A percentile compares a stretch with the other conserved stretches of the same genome.
Conservation (phyloP, 2,113 vertebrate genomes). For the Ctenomys sociabilis region DNA sequence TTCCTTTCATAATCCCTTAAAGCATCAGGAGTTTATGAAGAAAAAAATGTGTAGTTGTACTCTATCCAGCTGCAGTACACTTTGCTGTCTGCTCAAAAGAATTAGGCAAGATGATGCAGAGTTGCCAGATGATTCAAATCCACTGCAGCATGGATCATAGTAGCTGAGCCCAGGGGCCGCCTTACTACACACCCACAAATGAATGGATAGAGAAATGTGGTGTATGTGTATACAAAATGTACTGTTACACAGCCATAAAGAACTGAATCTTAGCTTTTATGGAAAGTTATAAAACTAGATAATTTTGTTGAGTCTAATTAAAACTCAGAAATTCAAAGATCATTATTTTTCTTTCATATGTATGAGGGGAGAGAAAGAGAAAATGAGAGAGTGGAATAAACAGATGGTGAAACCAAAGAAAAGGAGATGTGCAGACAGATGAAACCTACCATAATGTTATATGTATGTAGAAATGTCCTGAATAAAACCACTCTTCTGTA, state of each 20-base stretch:
- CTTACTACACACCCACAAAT: background rate
- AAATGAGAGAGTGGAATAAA: background rate
- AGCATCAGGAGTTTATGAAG: too few species aligned
- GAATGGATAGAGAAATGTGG: background rate
- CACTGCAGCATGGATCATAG: background rate
- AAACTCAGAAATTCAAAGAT: background rate
- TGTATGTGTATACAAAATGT: background rate
- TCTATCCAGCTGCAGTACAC: background rate
- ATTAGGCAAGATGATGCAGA: background rate
- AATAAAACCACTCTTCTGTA: background rate
- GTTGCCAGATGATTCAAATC: background rate
- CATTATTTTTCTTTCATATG: background rate
- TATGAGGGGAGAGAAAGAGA: background rate
- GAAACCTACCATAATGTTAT: background rate
- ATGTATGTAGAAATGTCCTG: background rate
- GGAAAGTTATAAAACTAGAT: background rate
- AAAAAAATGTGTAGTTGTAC: background rate
- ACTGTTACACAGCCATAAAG: background rate
- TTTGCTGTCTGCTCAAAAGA: background rate
- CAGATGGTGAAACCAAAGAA: background rate
- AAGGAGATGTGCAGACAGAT: background rate
- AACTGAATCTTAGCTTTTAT: background rate
- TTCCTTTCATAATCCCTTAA: background rate
- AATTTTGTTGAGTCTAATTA: background rate
- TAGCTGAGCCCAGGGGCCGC: background rate